Conservation (phyloP, 1,140 invertebrate genomes). For the Aleiodes sp. region DNA sequence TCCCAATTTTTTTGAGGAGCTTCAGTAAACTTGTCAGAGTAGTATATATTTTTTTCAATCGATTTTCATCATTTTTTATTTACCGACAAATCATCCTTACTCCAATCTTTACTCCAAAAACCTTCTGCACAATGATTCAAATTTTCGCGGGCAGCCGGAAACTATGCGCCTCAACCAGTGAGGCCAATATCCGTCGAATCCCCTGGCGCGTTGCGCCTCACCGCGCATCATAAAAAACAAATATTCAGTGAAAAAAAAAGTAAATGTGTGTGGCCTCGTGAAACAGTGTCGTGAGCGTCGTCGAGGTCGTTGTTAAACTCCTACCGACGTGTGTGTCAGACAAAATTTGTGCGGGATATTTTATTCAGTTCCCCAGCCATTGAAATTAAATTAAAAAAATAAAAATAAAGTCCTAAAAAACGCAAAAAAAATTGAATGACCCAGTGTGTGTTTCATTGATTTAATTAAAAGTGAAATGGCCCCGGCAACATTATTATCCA, state of each 20-base stretch:
- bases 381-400: too few relatives aligned
- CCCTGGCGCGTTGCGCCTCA: not conserved
- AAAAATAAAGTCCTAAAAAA: too few relatives aligned
- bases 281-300: not conserved
- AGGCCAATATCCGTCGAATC: not conserved
- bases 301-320: not conserved
- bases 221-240: not conserved
- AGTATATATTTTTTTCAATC: too few relatives aligned
- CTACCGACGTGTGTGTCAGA: not conserved
- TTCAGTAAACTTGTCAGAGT: too few relatives aligned
- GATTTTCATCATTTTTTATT: too few relatives aligned
- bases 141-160: not conserved
- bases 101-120: too few relatives aligned
- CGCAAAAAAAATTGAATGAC: too few relatives aligned
- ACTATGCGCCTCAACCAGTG: not conserved
- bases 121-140: too few relatives aligned
- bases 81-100: too few relatives aligned
- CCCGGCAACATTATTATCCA: not conserved
- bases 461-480: too few relatives aligned
- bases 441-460: too few relatives aligned
- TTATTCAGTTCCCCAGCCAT: not conserved
- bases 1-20: too few relatives aligned
- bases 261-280: conserved; percentile 9
- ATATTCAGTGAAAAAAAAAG: not conserved
- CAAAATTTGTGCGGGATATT: not conserved